phyloP scores from a whole-genome alignment of 2,113 vertebrate genomes.

The Trematocara variabile region DNA sequence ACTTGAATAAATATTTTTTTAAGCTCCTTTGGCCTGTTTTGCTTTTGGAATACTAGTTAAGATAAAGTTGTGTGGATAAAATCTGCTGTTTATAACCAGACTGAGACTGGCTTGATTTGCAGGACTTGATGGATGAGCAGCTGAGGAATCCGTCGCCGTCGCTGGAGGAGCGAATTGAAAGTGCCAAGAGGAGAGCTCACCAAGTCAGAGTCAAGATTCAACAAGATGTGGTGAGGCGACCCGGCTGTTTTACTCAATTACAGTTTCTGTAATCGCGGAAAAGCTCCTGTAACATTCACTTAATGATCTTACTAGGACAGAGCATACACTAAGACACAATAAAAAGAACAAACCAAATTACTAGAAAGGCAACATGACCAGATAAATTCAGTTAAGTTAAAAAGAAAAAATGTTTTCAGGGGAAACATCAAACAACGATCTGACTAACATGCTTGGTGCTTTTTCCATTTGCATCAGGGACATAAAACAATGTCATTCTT shows the following conservation, averaged over 20 bases:
- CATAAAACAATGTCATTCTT: not conserved
- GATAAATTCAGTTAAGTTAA: not conserved
- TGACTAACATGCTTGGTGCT: not conserved
- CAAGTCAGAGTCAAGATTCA: constrained; percentile 88
- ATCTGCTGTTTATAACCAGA: not conserved
- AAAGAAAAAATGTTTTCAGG: not conserved
- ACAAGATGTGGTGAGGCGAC: constrained; percentile 74
- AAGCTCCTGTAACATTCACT: not conserved
- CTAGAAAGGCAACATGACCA: not conserved
- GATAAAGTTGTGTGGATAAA: not conserved
- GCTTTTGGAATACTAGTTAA: not conserved
- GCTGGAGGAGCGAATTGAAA: constrained; percentile 84
- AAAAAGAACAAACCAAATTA: not conserved
- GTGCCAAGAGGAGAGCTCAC: constrained; percentile 81
- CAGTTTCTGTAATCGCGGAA: not conserved
- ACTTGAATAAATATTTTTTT: not conserved
- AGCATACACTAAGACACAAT: not conserved
- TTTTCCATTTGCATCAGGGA: not conserved
- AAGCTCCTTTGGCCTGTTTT: not conserved
- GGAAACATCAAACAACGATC: not conserved
- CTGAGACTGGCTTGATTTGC: not conserved
- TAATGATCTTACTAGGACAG: not conserved
- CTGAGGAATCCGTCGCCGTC: constrained; percentile 75
- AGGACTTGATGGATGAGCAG: constrained; percentile 80
- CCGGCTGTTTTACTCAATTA: not conserved